Base-by-base conservation (phyloP, 2,113 vertebrate genomes). In the Paradoxurus hermaphroditus region DNA sequence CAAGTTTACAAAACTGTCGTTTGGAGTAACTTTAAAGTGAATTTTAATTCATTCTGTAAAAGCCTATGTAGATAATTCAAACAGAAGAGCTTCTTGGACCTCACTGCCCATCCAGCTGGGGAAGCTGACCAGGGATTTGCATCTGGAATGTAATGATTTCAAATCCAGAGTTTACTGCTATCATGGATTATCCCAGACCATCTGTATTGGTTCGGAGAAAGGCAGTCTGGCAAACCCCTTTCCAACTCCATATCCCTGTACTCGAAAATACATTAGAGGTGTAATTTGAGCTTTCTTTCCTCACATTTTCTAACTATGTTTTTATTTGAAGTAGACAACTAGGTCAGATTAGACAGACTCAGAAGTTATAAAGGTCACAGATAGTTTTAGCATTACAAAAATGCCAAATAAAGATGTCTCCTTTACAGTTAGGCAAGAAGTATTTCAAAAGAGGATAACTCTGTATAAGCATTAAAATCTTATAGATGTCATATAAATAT, bases 251-350 rank as follows among this genome's bases (percentile, higher is more conserved):
- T 49, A 78, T 73, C 73, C 93, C 53, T 95, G 84, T 62, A 87
- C 49, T 59, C 73, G 41, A 51, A 79, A 46, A 9, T 56, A 72
- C 25, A 73, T 0, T 81, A 39, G 7, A 86, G 56, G 34, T 89
- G 31, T 59, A 59, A 95, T 67, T 86, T 90, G 25, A 91, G 68
- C 21, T 67, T 65, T 89, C 34, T 51, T 31, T 9, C 12, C n/a
- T 29, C 70, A 90, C 1, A 56, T 91, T 90, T 94, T 90, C 51
- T 90, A 59, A 44, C 44, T 70, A 41, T 25, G 23, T 67, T 91
- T 87, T 95, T 56, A 86, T 70, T 56, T 91, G 72, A 95, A 95
- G 73, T 65, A 87, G 23, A 87, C n/a, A 63, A 95, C 21, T 95
- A 18, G 18, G 36, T 92, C 62, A 93, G 62, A 59, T 36, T 15